Evolutionary conservation across 1,140 invertebrate genomes (phyloP), one percentile per base, ranked within the genome.

Genomic region (Lasioglossum albipes): DNA sequence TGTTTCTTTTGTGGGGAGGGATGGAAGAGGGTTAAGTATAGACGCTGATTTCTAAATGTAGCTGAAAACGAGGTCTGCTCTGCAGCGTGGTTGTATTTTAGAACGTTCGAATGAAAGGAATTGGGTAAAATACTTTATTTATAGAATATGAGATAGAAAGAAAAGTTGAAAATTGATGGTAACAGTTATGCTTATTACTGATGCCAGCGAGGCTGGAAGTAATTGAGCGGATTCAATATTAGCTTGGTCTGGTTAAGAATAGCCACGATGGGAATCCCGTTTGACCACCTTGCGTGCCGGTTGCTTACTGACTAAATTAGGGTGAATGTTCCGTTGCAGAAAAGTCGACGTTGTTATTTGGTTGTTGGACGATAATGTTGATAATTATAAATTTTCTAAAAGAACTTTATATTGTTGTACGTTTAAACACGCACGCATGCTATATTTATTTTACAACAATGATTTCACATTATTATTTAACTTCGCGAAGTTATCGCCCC

Each of bases 211-310:
- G 70, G 81, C 68, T 85, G 84, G 75, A 79, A 85, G 80, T 83
- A 85, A 86, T 86, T 74, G 71, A 70, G 49, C 52, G 68, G 80
- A 77, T 82, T 86, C 84, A 86, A 86, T 86, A 86, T 85, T 86
- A 86, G 84, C 80, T 72, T 78, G 84, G 75, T 86, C 84, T 85
- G 84, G 84, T 86, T 73, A 85, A 85, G 84, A 86, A 86, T 86
- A 86, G 80, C 84, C 36, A 45, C 68, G 75, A 36, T 85, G 84
- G 72, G 80, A 86, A 86, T 86, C 84, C 75, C 72, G 84, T 86
- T 81, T 83, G 84, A 86, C 84, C 84, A 86, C 84, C 79, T 86
- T 85, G 84, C 68, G 70, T 81, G 59, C 72, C 77, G 64, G 72
- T 85, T 76, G 84, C 75, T 79, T 79, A 74, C 67, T 52, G 57